Evolutionary conservation across 2,113 vertebrate genomes (phyloP).

Genomic region (Perca fluviatilis): DNA sequence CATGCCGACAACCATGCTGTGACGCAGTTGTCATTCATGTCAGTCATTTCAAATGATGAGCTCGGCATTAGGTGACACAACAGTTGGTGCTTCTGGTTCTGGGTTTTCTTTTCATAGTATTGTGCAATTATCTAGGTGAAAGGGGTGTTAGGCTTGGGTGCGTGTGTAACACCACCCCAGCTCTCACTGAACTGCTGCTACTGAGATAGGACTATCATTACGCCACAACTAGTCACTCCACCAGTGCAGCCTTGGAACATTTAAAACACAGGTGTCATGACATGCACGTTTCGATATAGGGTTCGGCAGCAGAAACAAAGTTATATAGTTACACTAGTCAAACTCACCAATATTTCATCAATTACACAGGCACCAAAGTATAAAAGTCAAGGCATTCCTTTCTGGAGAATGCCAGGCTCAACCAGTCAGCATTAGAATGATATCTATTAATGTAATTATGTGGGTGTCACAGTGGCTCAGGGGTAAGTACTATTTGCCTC

Average conservation of each 20-base stretch:
- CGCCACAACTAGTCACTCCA: conserved; percentile 11
- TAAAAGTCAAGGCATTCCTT: not conserved
- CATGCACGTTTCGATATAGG: not conserved
- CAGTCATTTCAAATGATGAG: not conserved
- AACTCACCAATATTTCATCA: not conserved
- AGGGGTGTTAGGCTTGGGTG: conserved; percentile 23
- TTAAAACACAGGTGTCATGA: not conserved
- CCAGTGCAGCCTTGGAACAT: conserved; percentile 2
- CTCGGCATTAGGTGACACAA: not conserved
- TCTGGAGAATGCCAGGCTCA: not conserved
- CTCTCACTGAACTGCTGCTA: conserved; percentile 40
- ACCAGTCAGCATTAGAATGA: not conserved
- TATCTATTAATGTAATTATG: not conserved
- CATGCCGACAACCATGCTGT: not conserved
- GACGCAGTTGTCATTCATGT: not conserved
- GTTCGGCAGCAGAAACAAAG: conserved; percentile 1
- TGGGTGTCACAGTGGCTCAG: not conserved
- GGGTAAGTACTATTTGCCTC: not conserved
- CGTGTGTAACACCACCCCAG: conserved; percentile 10
- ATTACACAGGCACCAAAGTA: not conserved
- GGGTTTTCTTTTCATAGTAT: conserved; percentile 19
- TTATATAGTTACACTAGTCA: not conserved
- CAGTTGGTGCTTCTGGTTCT: not conserved
- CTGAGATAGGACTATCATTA: conserved; percentile 74
- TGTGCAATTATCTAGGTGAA: conserved; percentile 21